phyloP scores from a whole-genome alignment of 1,140 invertebrate species.

The Atta colombica region DNA sequence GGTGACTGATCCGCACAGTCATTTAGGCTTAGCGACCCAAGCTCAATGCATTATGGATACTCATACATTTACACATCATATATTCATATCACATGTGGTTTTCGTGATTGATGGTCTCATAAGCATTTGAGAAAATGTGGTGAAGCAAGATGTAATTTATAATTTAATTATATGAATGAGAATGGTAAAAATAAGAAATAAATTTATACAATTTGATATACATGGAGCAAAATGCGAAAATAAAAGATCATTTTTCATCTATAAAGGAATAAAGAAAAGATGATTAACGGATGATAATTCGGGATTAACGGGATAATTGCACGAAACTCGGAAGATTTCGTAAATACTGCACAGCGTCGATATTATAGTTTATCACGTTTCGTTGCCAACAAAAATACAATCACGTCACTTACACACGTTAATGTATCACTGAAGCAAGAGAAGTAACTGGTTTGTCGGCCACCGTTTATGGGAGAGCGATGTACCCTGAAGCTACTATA shows the following conservation, averaged over 20 bases:
- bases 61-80: background rate
- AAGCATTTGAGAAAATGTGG: background rate
- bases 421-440: constrained; percentile 44
- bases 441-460: constrained; percentile 68
- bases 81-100: background rate
- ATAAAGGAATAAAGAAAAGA: background rate
- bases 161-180: background rate
- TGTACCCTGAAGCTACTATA: constrained; percentile 62
- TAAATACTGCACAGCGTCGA: background rate
- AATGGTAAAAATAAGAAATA: background rate
- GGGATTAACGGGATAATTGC: background rate
- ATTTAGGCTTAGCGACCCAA: constrained; percentile 3
- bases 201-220: background rate
- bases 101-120: background rate
- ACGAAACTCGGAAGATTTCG: too few species aligned
- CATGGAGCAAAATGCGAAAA: background rate
- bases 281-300: background rate
- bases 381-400: constrained; percentile 15
- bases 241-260: background rate
- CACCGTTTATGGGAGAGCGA: constrained; percentile 58
- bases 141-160: too few species aligned
- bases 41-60: background rate
- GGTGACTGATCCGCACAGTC: constrained; percentile 7
- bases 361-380: background rate
- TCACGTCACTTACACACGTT: constrained; percentile 30